These are phyloP conservation scores for Pemphigus obesinymphae DNA, from an alignment of 1,140 invertebrate genomes.

Conservation along the genomic window DNA sequence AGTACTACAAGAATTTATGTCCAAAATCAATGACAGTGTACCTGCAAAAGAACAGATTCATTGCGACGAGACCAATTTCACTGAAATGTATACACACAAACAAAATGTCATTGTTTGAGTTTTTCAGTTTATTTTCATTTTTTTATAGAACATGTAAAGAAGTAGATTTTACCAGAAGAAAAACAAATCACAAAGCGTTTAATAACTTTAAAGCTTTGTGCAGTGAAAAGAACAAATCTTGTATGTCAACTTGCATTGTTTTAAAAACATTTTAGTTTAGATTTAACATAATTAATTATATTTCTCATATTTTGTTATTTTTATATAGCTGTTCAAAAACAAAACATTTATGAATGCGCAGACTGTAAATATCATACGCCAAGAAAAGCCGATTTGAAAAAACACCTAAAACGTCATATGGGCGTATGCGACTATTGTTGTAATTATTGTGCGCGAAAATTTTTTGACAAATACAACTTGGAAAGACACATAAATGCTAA, in stretches of 20 bases:
- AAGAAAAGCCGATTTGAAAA: conserved; percentile 31
- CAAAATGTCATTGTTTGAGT: background rate
- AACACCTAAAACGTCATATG: conserved; percentile 37
- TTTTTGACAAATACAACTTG: conserved; percentile 36
- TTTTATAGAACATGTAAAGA: background rate
- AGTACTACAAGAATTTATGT: conserved; percentile 13
- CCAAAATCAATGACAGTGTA: background rate
- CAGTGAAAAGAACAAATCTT: background rate
- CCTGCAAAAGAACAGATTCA: background rate
- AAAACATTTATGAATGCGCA: background rate
- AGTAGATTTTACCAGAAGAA: background rate
- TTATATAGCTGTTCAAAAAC: conserved; percentile 1
- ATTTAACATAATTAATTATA: no score
- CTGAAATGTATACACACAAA: background rate
- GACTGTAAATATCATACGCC: conserved; percentile 15
- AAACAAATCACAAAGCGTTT: background rate
- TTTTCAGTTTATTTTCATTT: background rate
- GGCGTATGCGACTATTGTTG: background rate
- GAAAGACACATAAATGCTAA: conserved; percentile 32
- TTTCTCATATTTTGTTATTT: background rate
- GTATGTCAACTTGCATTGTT: background rate
- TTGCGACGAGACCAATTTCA: background rate
- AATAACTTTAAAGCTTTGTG: conserved; percentile 16
- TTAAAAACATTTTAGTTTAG: background rate
- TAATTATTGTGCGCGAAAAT: conserved; percentile 14